Evolutionary conservation across 2,113 vertebrate species (phyloP), one percentile per base, ranked within the genome.

Genomic region (Megaceryle maxima): DNA sequence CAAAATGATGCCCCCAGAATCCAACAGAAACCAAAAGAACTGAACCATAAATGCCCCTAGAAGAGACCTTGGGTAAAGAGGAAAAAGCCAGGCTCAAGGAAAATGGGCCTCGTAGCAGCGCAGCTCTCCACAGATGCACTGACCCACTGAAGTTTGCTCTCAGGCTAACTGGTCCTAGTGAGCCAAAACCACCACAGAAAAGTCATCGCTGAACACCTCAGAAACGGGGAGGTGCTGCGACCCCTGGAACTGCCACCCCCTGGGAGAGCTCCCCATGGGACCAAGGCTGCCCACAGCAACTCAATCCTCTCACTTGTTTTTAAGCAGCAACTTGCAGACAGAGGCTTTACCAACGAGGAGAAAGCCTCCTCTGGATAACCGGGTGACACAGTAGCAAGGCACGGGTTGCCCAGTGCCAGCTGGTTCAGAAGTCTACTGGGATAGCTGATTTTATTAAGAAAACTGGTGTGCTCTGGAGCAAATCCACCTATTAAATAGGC

Each of bases 51-150:
- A 97, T 92, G 83, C 68, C 18, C 39, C 7, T 2, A 66, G 72
- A 75, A 77, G 79, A 83, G 86, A 95, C 86, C 94, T 93, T 92
- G 76, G 79, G 85, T 66, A 80, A 72, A 91, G 90, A 53, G 67
- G 41, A 69, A 39, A 62, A 64, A 57, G 25, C 11, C 11, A 20
- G 43, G 37, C 26, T 50, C 2, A 4, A 56, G 67, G 70, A 37
- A 72, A 85, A 46, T 5, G 35, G 7, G 48, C 18, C 44, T 46
- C 50, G 13, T 1, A 35, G 80, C 87, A 69, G 72, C n/a, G 55
- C 73, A 29, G 73, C 2, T 62, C 89, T 53, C 68, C 92, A 41
- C 7, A 8, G 43, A 26, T 46, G 33, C 6, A 1, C 8, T 5
- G 19, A 14, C 15, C 53, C 48, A 28, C 21, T 7, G 21, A 1